phyloP scores from a whole-genome alignment of 2,113 vertebrate species.

The Dolichallabes microphthalmus region DNA sequence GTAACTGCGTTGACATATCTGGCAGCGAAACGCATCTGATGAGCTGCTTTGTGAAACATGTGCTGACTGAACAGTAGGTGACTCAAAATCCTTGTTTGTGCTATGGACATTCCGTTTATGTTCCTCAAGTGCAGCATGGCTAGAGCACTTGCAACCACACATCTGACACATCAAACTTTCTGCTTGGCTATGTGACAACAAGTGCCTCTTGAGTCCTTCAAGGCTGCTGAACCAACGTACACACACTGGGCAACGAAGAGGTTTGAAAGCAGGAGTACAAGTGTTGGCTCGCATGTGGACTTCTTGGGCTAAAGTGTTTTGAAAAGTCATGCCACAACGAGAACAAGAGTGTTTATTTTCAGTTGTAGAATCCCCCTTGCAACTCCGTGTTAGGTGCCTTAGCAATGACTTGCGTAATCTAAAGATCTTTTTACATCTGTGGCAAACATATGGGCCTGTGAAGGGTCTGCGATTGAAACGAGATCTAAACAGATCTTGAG shows the following conservation, averaged over 20 bases:
- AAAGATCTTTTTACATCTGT: conserved; percentile 70
- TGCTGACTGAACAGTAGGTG: conserved; percentile 13
- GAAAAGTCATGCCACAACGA: conserved; percentile 68
- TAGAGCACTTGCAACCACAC: conserved; percentile 69
- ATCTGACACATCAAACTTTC: conserved; percentile 64
- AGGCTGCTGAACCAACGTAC: conserved; percentile 70
- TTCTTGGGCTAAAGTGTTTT: conserved; percentile 64
- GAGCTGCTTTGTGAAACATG: conserved; percentile 35
- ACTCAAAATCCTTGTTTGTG: not conserved
- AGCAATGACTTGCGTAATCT: conserved; percentile 65
- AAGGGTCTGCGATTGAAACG: conserved; percentile 28
- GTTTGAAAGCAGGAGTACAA: conserved; percentile 69
- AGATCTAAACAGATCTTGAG: conserved; percentile 2
- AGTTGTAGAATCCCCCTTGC: conserved; percentile 58
- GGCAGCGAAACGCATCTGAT: conserved; percentile 49
- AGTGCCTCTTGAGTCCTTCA: conserved; percentile 72
- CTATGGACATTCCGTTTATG: conserved; percentile 69
- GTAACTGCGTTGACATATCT: conserved; percentile 54
- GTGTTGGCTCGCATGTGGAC: conserved; percentile 69
- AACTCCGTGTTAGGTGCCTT: conserved; percentile 69
- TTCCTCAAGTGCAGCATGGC: conserved; percentile 69
- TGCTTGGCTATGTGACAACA: conserved; percentile 70
- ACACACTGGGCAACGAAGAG: conserved; percentile 71
- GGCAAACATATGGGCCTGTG: conserved; percentile 60
- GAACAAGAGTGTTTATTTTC: conserved; percentile 67